phyloP scores from a whole-genome alignment of 2,888 invertebrate species.

The Microctonus hyperodae region DNA sequence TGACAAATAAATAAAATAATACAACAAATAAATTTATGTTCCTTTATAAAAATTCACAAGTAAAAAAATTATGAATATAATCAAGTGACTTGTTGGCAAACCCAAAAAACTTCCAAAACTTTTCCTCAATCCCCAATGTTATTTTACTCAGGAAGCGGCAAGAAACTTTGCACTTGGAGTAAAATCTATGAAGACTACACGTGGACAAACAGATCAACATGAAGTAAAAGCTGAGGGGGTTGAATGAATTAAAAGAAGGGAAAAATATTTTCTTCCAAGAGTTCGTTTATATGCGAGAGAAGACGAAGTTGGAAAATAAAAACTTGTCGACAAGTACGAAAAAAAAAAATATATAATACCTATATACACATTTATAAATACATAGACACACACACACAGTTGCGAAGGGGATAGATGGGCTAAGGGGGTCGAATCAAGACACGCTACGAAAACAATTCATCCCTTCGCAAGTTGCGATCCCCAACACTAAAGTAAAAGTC shows the following conservation, averaged over 20 bases:
- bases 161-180: conserved; percentile 28
- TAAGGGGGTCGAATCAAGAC: background rate
- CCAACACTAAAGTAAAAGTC: conserved; percentile 5
- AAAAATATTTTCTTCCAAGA: background rate
- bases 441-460: conserved; percentile 21
- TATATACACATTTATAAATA: background rate
- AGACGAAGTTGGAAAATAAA: too few species aligned
- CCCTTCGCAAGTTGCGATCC: background rate
- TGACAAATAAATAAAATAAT: background rate
- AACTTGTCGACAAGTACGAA: background rate
- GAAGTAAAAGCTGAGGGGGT: background rate
- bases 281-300: background rate
- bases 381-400: too few species aligned
- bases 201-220: conserved; percentile 14
- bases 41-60: too few species aligned
- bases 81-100: background rate
- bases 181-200: conserved; percentile 16
- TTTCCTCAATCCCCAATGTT: background rate
- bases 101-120: background rate
- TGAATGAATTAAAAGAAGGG: conserved; percentile 2
- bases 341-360: background rate
- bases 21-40: too few species aligned
- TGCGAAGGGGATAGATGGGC: too few species aligned
- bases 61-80: background rate
- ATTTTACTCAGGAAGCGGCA: background rate